Conservation (phyloP, 2,113 vertebrate species). For the Nasalis larvatus region DNA sequence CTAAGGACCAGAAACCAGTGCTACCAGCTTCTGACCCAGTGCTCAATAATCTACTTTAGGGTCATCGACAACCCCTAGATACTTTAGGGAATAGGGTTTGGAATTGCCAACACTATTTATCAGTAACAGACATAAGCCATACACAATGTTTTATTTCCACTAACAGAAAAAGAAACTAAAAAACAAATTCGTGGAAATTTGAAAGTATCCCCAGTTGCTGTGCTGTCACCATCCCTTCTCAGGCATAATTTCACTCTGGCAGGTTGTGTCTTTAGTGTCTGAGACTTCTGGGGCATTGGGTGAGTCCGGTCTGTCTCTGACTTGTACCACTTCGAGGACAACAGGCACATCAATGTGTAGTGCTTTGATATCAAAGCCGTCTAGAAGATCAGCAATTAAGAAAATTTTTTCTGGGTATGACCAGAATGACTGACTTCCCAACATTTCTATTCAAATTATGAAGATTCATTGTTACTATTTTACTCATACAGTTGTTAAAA, state of each 20-base stretch:
- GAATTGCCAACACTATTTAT: slow-evolving; percentile 28
- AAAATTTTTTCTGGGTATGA: slow-evolving; percentile 57
- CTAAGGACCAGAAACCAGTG: not conserved
- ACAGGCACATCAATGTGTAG: not conserved
- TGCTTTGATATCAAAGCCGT: slow-evolving; percentile 31
- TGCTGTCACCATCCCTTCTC: accelerated
- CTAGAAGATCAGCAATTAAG: slow-evolving; percentile 53
- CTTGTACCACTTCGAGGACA: not conserved
- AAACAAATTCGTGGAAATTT: slow-evolving; percentile 30
- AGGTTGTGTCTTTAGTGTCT: not conserved
- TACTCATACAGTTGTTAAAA: not conserved
- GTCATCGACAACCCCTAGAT: too few species aligned
- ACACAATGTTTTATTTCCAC: slow-evolving; percentile 60
- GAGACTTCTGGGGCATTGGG: not conserved
- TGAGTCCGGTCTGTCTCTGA: not conserved
- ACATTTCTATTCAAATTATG: not conserved
- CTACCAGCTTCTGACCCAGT: not conserved
- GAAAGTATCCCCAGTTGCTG: slow-evolving; percentile 29
- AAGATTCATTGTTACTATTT: not conserved
- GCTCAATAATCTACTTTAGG: not conserved
- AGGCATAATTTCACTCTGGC: not conserved
- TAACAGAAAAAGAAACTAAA: not conserved
- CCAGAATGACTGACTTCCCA: slow-evolving; percentile 55
- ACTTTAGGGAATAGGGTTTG: slow-evolving; percentile 39
- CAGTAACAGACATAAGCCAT: slow-evolving; percentile 6